Percentiles rank a stretch among this genome's conserved stretches.
These are phyloP conservation scores for Drosophila pruinosa DNA, from an alignment of 1,140 invertebrate genomes.

Conservation along the genomic window DNA sequence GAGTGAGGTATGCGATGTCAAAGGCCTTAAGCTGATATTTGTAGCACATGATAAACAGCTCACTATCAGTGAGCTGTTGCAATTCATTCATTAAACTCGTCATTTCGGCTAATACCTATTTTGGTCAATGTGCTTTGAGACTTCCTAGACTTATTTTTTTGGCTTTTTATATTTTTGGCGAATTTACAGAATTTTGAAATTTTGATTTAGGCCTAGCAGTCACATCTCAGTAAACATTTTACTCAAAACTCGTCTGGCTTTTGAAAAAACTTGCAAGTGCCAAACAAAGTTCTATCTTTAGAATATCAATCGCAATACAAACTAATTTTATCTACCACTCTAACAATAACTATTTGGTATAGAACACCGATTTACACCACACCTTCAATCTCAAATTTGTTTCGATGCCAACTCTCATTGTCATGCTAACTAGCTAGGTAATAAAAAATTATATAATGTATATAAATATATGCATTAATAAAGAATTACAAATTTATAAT, in stretches of 20 bases:
- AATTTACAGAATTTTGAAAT: conserved; percentile 3
- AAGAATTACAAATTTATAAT: background rate
- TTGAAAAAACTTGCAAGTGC: no score
- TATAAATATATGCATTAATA: no score
- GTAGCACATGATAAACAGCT: conserved; percentile 43
- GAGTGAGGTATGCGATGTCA: background rate
- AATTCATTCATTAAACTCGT: conserved; percentile 15
- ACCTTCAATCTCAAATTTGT: no score
- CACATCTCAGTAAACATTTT: background rate
- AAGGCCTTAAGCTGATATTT: conserved; percentile 7
- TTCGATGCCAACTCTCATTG: no score
- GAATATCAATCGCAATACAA: no score
- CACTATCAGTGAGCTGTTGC: conserved; percentile 14
- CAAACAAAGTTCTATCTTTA: no score
- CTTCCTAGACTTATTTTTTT: background rate
- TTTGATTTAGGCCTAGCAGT: conserved; percentile 1
- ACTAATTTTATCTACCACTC: no score
- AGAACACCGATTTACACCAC: no score
- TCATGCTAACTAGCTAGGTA: no score
- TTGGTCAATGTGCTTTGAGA: background rate
- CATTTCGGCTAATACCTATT: conserved; percentile 2
- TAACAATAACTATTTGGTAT: no score
- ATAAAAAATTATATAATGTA: no score
- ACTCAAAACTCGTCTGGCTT: background rate
- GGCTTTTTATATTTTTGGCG: background rate